Evolutionary conservation across 1,140 invertebrate genomes (phyloP).

Genomic region (Trichogramma pretiosum): DNA sequence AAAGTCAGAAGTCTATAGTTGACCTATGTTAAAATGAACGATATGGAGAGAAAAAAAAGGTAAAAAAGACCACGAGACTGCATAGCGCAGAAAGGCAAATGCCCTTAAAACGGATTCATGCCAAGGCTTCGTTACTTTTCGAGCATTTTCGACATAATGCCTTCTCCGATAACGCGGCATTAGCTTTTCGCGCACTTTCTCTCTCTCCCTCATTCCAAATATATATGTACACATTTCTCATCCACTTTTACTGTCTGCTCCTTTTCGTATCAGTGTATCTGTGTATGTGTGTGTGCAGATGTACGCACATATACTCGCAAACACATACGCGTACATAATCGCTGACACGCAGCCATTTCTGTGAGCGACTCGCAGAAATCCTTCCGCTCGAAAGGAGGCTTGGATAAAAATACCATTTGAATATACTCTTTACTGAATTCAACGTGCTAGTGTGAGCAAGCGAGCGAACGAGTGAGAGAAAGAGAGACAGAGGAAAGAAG

Average conservation of each 20-base stretch:
- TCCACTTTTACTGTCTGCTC: slow-evolving; percentile 1
- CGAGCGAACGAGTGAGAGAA: neutral
- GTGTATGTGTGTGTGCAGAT: too few relatives aligned
- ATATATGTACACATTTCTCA: too few relatives aligned
- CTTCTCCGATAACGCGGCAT: slow-evolving; percentile 36
- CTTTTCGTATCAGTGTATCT: too few relatives aligned
- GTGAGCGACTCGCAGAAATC: too few relatives aligned
- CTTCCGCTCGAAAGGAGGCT: slow-evolving; percentile 38
- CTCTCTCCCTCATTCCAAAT: slow-evolving; percentile 12
- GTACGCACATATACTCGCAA: too few relatives aligned
- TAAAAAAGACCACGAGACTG: too few relatives aligned
- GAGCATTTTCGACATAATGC: slow-evolving; percentile 34
- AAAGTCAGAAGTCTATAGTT: too few relatives aligned
- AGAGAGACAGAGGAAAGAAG: too few relatives aligned
- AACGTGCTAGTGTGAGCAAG: slow-evolving; percentile 1
- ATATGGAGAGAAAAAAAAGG: too few relatives aligned
- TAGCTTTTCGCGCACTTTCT: slow-evolving; percentile 24
- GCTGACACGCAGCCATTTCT: too few relatives aligned
- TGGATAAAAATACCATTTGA: slow-evolving; percentile 46
- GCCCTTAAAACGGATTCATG: slow-evolving; percentile 33
- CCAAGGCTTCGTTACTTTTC: slow-evolving; percentile 34
- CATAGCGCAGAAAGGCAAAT: slow-evolving; percentile 29
- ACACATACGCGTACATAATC: too few relatives aligned
- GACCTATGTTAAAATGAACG: too few relatives aligned
- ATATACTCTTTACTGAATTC: slow-evolving; percentile 39